These are phyloP conservation scores for Podabrus alpinus DNA, from an alignment of 2,888 invertebrate species.

Conservation along the genomic window DNA sequence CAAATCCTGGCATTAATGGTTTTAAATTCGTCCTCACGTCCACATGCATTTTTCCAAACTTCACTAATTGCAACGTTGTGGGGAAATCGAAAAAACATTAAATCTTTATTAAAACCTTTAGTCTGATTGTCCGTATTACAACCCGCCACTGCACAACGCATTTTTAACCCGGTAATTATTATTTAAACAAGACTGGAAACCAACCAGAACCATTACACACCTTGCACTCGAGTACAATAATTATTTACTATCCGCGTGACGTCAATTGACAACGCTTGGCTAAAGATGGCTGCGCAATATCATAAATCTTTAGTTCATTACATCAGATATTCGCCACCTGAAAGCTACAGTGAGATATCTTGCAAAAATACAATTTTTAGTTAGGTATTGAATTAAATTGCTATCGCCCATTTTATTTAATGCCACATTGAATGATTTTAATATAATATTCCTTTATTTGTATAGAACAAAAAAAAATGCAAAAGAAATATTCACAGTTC, in stretches of 20 bases:
- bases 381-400: too few species aligned
- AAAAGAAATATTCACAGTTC: too few species aligned
- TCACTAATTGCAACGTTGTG: background rate
- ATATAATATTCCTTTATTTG: too few species aligned
- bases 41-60: conserved; percentile 1
- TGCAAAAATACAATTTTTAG: too few species aligned
- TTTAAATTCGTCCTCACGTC: conserved; percentile 10
- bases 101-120: background rate
- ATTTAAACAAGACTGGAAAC: background rate
- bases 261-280: background rate
- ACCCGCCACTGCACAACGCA: conserved; percentile 10
- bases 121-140: conserved; percentile 13
- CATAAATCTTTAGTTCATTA: background rate
- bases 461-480: too few species aligned
- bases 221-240: background rate
- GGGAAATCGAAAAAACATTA: conserved; percentile 11
- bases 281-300: background rate
- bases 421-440: too few species aligned
- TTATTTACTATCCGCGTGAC: background rate
- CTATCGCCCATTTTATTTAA: too few species aligned
- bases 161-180: background rate
- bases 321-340: too few species aligned
- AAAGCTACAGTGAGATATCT: too few species aligned
- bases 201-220: background rate
- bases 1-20: conserved; percentile 4